Base-by-base conservation (phyloP, 1,140 invertebrate genomes). In the Bombus waltoni region DNA sequence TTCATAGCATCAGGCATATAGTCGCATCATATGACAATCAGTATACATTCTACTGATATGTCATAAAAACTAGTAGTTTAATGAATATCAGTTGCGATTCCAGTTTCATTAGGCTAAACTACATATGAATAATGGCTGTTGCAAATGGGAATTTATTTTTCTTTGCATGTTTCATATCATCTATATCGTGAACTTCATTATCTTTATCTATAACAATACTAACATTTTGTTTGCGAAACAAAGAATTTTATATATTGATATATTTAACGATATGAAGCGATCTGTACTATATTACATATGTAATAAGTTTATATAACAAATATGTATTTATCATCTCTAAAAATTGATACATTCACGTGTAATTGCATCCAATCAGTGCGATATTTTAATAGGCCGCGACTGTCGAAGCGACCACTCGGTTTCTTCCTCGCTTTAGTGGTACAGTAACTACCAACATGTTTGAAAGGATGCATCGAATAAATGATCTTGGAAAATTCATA, bases 1-100 rank as follows among this genome's bases (percentile, higher is more conserved):
- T 86, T 82, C 85, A 88, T 81, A 85, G 79, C 81, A 73, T 88
- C 73, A 70, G 38, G 82, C 87, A 86, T 90, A 87, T 82, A 89
- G 88, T 89, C 90, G 89, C 89, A 91, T 93, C 92, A 89, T 92
- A 91, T 93, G 93, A 93, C 93, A 92, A 92, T 92, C 90, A 92
- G 76, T 75, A 85, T 81, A 78, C 80, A 77, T 85, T 89, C 74
- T 80, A 72, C 80, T 57, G 88, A 89, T 81, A 84, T 90, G 73
- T 40, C 15, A 86, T 83, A 86, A 76, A 86, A 83, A 81, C 40
- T 53, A 86, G 40, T 57, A 32, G 53, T 76, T 83, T 53, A 62
- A 71, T 72, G 71, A 80, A 65, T 72, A 62, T 80, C 18, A 35
- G 35, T 65, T 4, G 8, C 28, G 2, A 72, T 80, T 62, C 13